A percentile compares a stretch with the other conserved stretches of the same genome.
phyloP scores from a whole-genome alignment of 1,140 invertebrate genomes.

The Eupeodes corollae region DNA sequence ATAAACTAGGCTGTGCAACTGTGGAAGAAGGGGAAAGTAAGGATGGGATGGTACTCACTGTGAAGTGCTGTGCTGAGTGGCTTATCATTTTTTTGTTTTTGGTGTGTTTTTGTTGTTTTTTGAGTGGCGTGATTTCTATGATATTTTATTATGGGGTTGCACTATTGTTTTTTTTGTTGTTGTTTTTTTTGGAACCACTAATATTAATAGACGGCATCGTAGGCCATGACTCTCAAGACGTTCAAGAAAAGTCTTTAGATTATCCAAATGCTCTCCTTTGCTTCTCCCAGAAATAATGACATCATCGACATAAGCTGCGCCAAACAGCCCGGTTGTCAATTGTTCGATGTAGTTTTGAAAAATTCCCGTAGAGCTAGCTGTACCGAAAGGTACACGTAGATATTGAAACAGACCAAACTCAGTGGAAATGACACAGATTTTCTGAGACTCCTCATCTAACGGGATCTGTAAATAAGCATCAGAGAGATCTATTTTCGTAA shows the following conservation, averaged over 20 bases:
- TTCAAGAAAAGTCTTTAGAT: background rate
- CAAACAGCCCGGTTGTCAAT: background rate
- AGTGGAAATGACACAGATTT: slow-evolving; percentile 9
- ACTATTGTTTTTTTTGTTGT: no score
- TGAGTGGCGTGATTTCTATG: no score
- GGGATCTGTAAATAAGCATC: no score
- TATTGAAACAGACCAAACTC: slow-evolving; percentile 15
- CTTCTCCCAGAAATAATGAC: background rate
- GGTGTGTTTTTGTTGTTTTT: no score
- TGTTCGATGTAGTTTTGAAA: background rate
- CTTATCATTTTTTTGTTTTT: no score
- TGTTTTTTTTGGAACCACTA: no score
- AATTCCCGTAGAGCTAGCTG: background rate
- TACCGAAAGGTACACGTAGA: slow-evolving; percentile 12
- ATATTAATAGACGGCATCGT: no score
- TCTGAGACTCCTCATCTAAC: slow-evolving; percentile 11
- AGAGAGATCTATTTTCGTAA: slow-evolving; percentile 17
- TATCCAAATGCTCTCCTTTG: background rate
- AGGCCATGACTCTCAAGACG: slow-evolving; percentile 1
- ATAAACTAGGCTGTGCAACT: no score
- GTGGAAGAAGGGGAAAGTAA: no score
- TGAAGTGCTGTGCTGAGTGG: no score
- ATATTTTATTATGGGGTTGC: no score
- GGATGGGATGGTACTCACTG: no score
- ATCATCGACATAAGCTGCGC: background rate